phyloP scores from a whole-genome alignment of 2,797 vertebrate species.

The Chloroceryle amazona region DNA sequence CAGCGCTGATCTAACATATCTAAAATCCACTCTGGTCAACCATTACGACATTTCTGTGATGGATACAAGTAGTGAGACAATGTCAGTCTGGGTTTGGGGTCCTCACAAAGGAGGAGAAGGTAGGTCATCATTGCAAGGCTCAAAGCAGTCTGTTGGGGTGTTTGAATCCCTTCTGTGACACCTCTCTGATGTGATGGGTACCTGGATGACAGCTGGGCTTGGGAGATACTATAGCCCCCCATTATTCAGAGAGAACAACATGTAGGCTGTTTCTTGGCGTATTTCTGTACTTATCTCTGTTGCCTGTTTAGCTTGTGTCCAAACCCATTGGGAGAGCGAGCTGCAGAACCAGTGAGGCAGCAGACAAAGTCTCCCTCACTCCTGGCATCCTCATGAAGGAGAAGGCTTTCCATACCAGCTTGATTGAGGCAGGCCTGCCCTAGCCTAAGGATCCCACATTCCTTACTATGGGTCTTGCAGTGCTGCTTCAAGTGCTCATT shows the following conservation, averaged over 20 bases:
- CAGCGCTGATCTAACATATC: neutral
- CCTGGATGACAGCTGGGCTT: neutral
- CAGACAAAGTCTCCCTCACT: neutral
- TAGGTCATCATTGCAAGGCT: neutral
- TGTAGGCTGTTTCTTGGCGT: neutral
- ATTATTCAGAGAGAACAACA: neutral
- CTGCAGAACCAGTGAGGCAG: neutral
- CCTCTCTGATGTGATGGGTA: neutral
- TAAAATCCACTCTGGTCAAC: neutral
- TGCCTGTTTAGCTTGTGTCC: neutral
- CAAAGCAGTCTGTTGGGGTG: accelerated
- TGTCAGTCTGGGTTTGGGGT: neutral
- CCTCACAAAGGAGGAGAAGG: neutral
- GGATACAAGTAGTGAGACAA: neutral
- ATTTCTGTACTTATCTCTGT: neutral
- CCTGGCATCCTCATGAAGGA: neutral
- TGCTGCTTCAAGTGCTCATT: neutral
- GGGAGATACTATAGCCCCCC: accelerated
- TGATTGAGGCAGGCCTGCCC: neutral
- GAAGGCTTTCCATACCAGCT: neutral
- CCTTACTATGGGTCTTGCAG: accelerated
- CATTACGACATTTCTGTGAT: neutral
- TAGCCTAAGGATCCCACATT: neutral
- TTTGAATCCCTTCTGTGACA: neutral
- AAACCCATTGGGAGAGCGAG: neutral